Conservation (phyloP, 2,113 vertebrate genomes). For the Clarias magur region DNA sequence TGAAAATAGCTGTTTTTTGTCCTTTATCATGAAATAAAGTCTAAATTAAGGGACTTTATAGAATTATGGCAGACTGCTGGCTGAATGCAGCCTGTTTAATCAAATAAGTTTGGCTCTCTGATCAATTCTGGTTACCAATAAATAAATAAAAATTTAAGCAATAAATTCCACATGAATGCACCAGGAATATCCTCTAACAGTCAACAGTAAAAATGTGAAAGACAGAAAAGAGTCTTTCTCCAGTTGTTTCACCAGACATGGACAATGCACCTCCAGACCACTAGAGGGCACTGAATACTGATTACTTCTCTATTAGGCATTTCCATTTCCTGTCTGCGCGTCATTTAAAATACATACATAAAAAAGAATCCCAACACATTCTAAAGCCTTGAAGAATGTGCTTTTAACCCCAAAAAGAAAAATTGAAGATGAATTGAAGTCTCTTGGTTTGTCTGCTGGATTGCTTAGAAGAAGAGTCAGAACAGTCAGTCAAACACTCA, state of each 20-base stretch:
- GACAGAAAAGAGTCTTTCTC: neutral
- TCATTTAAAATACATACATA: neutral
- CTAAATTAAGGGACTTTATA: neutral
- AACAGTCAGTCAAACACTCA: too few relatives aligned
- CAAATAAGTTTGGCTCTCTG: neutral
- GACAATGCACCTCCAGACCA: neutral
- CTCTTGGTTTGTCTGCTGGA: too few relatives aligned
- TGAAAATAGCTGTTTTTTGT: neutral
- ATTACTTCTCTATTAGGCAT: neutral
- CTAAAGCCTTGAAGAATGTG: neutral
- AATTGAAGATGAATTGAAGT: too few relatives aligned
- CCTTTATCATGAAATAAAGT: neutral
- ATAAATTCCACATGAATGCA: neutral
- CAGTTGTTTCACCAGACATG: neutral
- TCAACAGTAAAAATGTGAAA: neutral
- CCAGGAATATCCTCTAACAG: neutral
- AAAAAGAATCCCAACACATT: neutral
- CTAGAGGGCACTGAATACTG: neutral
- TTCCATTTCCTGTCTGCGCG: neutral
- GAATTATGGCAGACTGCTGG: neutral
- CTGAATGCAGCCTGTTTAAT: neutral
- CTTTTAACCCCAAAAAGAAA: neutral
- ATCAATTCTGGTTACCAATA: neutral
- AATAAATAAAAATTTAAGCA: neutral
- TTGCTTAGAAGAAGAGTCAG: too few relatives aligned